Conservation (phyloP, 1,140 invertebrate species). For the Neuroterus valhalla region DNA sequence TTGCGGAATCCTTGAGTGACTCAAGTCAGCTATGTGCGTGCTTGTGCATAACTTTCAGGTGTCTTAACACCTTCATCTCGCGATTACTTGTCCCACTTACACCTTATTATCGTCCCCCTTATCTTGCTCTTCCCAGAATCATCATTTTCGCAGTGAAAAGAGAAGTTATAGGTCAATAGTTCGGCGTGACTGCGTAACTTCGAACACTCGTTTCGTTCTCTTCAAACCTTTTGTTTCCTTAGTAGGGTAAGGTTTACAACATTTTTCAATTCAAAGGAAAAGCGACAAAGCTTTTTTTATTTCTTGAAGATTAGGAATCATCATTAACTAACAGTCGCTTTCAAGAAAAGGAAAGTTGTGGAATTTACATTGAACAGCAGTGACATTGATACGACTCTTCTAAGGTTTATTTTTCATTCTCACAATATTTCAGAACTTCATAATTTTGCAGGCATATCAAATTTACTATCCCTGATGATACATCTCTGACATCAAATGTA, state of each 20-base stretch:
- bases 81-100: conserved; percentile 68
- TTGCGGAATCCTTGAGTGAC: not conserved
- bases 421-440: too few relatives aligned
- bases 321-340: too few relatives aligned
- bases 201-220: not conserved
- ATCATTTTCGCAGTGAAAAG: conserved; percentile 21
- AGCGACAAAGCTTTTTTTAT: not conserved
- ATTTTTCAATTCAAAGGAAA: not conserved
- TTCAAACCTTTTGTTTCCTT: not conserved
- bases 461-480: too few relatives aligned
- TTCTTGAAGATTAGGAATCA: not conserved
- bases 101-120: conserved; percentile 59
- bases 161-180: conserved; percentile 27
- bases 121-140: conserved; percentile 58
- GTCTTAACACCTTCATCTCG: conserved; percentile 62
- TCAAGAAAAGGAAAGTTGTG: too few relatives aligned
- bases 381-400: too few relatives aligned
- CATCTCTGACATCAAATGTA: too few relatives aligned
- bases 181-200: conserved; percentile 8
- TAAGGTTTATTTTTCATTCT: too few relatives aligned
- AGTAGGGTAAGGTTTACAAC: not conserved
- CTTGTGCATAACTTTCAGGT: conserved; percentile 64
- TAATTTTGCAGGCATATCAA: too few relatives aligned
- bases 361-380: too few relatives aligned
- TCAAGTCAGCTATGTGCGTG: conserved; percentile 62